Conservation (phyloP, 2,888 invertebrate genomes). For the Halocaridina rubra region DNA sequence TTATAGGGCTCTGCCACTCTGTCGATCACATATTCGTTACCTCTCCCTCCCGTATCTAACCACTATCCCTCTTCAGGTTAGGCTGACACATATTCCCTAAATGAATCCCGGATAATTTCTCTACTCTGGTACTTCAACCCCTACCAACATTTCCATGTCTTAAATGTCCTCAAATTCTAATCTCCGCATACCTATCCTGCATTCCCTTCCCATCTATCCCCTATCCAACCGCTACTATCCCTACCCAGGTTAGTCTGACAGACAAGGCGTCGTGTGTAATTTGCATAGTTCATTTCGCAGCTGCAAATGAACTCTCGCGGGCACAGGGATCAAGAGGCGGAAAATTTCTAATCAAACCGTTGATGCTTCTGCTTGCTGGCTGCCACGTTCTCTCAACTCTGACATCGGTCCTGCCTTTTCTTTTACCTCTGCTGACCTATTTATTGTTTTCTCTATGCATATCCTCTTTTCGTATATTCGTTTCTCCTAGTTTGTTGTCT, state of each 20-base stretch:
- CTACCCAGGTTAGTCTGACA: background rate
- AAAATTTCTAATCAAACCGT: slow-evolving; percentile 16
- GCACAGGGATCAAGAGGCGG: background rate
- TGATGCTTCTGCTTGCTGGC: too few species aligned
- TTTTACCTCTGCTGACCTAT: background rate
- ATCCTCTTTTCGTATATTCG: too few species aligned
- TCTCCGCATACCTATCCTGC: background rate
- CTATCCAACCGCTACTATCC: background rate
- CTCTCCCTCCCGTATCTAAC: too few species aligned
- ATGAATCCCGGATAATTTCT: too few species aligned
- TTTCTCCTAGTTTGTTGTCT: too few species aligned
- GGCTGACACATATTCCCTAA: too few species aligned
- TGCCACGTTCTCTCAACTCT: background rate
- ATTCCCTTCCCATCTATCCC: background rate
- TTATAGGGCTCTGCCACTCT: too few species aligned
- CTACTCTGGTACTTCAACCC: too few species aligned
- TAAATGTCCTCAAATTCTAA: background rate
- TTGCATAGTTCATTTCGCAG: slow-evolving; percentile 28
- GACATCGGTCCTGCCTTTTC: background rate
- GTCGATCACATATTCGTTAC: too few species aligned
- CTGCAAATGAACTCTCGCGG: slow-evolving; percentile 13
- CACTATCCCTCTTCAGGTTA: too few species aligned
- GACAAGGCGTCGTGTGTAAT: slow-evolving; percentile 21
- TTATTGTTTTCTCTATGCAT: too few species aligned
- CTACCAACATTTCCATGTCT: background rate